Evolutionary conservation across 2,113 vertebrate species (phyloP).

Genomic region (Halichoerus grypus): DNA sequence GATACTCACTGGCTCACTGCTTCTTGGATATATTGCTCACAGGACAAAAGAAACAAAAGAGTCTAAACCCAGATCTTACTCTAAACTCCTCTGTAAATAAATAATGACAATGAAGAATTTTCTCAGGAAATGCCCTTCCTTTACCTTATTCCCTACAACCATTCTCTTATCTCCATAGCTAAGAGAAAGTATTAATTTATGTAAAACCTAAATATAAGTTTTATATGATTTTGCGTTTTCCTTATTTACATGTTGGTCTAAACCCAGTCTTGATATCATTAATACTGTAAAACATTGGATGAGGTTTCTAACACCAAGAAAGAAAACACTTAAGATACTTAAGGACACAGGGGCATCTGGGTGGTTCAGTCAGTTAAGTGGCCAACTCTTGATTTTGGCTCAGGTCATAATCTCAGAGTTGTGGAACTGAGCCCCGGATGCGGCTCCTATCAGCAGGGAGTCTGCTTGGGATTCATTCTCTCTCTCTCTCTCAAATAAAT

Average conservation of each 20-base stretch:
- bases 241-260: conserved; percentile 9
- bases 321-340: conserved; percentile 4
- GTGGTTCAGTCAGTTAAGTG: not conserved
- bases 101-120: not conserved
- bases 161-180: not conserved
- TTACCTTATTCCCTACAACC: not conserved
- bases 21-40: not conserved
- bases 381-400: not conserved
- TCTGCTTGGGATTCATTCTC: not conserved
- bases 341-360: not conserved
- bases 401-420: not conserved
- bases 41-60: conserved; percentile 25
- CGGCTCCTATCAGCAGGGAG: not conserved
- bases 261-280: not conserved
- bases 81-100: not conserved
- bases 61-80: not conserved
- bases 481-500: not conserved
- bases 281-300: not conserved
- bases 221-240: not conserved
- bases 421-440: not conserved
- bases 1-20: not conserved
- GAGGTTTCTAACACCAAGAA: conserved; percentile 5
- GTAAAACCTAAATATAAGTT: not conserved
- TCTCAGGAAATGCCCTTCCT: not conserved
- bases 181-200: not conserved